Evolutionary conservation across 1,140 invertebrate species (phyloP), one percentile per base, ranked within the genome.

Genomic region (Augochlora pura): DNA sequence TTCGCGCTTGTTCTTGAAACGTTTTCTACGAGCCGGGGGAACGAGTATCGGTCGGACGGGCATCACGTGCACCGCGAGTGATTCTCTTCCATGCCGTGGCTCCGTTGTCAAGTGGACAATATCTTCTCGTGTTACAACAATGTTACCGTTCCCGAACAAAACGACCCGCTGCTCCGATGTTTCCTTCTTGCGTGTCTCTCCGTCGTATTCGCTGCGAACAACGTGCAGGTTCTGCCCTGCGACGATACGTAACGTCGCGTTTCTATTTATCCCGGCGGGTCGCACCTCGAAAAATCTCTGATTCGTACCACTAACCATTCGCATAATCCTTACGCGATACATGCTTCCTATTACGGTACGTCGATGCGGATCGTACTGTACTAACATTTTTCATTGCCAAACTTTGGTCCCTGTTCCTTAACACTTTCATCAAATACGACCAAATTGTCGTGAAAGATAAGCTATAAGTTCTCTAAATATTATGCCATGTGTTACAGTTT

Each of bases 111-210:
- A 85, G 83, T 78, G 83, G 84, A 89, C 87, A 89, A 89, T 89
- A 88, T 86, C 88, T 86, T 89, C 86, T 89, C 88, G 77, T 84
- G 81, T 89, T 89, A 86, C 88, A 82, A 80, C 75, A 82, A 82
- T 82, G 82, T 86, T 87, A 84, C 82, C 77, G 76, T 86, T 86
- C 72, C 71, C 76, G 85, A 83, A 88, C 77, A 87, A 88, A 88
- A 88, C 87, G 83, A 83, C 67, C 46, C 76, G 46, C 52, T 77
- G 32, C 32, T 32, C 52, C 82, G 72, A 74, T 82, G 71, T 77
- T 82, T 69, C 67, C 65, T 80, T 16, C 62, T 70, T 71, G 69
- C 68, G 57, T 65, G 69, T 63, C 74, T 38, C 60, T 38, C 52
- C 69, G 52, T 64, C 75, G 38, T 66, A 27, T 76, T 39, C 65